Conservation (phyloP, 2,113 vertebrate genomes). For the Marmota monax region DNA sequence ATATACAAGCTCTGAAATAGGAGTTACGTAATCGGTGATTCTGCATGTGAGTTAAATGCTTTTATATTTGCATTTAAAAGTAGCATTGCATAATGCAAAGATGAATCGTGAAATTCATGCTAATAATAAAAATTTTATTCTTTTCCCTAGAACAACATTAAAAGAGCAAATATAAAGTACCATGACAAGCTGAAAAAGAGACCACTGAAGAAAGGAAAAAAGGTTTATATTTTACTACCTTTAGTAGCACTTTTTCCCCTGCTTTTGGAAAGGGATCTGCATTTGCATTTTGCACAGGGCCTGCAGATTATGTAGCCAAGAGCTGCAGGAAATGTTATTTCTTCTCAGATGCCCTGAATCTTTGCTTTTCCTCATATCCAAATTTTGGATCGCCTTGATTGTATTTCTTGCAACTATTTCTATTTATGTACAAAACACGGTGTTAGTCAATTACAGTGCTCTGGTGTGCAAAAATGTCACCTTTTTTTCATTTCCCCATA, state of each 20-base stretch:
- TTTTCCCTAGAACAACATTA: constrained; percentile 17
- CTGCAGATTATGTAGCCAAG: not conserved
- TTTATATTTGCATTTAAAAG: constrained; percentile 54
- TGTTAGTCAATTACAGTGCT: not conserved
- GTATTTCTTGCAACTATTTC: not conserved
- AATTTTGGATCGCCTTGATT: constrained; percentile 23
- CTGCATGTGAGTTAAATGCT: not conserved
- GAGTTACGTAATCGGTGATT: not conserved
- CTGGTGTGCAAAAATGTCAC: constrained; percentile 19
- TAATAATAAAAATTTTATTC: constrained; percentile 45
- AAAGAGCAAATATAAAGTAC: constrained; percentile 30
- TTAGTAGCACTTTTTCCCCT: not conserved
- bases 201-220: not conserved
- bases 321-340: not conserved
- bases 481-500: not conserved
- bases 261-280: not conserved
- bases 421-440: not conserved
- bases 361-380: constrained; percentile 21
- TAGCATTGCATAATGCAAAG: not conserved
- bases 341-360: constrained; percentile 5
- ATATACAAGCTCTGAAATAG: not conserved
- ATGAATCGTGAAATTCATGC: constrained; percentile 5
- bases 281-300: not conserved
- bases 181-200: not conserved
- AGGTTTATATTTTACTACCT: not conserved